Evolutionary conservation across 2,797 vertebrate genomes (phyloP).

Genomic region (Halcyon leucocephala): DNA sequence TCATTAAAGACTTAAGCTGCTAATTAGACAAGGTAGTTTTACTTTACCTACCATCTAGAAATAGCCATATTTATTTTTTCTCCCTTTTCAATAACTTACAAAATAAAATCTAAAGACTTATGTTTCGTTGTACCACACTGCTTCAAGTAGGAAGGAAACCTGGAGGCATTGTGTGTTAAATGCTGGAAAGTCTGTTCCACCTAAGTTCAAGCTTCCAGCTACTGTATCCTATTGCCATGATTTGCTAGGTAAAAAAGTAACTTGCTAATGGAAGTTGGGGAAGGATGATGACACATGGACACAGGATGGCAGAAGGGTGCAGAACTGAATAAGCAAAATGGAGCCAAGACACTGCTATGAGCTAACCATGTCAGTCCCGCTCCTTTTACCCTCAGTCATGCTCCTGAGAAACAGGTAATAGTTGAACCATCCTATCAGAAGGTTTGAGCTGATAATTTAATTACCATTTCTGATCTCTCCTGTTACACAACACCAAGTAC

Average conservation of each 20-base stretch:
- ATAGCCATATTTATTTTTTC: background rate
- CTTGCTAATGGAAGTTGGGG: background rate
- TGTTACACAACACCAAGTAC: background rate
- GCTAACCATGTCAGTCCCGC: rapidly evolving
- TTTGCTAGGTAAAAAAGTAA: background rate
- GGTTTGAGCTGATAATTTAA: background rate
- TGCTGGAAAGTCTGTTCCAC: background rate
- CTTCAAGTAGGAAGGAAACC: background rate
- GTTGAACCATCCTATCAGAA: background rate
- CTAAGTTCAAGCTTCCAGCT: background rate
- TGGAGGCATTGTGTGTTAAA: background rate
- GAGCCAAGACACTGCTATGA: background rate
- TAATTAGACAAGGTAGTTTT: background rate
- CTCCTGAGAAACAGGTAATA: background rate
- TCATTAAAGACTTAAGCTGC: background rate
- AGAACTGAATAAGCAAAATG: background rate
- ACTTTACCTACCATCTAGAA: background rate
- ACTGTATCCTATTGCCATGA: background rate
- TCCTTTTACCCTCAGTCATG: background rate
- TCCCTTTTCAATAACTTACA: background rate
- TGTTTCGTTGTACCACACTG: background rate
- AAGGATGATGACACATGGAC: too few relatives aligned
- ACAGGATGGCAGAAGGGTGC: too few relatives aligned
- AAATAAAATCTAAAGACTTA: background rate
- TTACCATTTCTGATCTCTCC: background rate